Percentiles rank a stretch among this genome's conserved stretches.
Evolutionary conservation across 2,113 vertebrate genomes (phyloP).

Genomic region (Calcarius ornatus): DNA sequence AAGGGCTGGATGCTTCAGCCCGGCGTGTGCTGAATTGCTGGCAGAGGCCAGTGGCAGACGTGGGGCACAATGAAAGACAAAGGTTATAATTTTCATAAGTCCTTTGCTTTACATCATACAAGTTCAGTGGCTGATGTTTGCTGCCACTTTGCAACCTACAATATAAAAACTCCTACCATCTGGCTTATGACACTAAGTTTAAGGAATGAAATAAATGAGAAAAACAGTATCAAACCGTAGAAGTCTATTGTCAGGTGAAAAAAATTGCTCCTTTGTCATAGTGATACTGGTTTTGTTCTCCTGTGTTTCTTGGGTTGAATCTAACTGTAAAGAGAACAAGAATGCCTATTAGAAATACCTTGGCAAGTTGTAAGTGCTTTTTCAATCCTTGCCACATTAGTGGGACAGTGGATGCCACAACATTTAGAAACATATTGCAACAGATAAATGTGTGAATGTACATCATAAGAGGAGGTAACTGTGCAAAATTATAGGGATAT

Average conservation of each 20-base stretch:
- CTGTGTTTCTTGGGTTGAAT: background rate
- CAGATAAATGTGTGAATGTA: background rate
- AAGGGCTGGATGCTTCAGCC: background rate
- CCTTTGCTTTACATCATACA: background rate
- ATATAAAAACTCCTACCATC: background rate
- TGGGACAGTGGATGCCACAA: background rate
- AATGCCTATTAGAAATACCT: background rate
- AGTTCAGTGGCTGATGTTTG: background rate
- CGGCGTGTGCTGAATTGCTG: accelerated
- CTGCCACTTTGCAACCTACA: background rate
- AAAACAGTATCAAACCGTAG: background rate
- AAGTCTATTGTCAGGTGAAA: background rate
- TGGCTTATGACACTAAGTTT: background rate
- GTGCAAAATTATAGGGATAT: background rate
- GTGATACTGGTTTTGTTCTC: background rate
- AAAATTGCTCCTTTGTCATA: background rate
- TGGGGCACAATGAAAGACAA: background rate
- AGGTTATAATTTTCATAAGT: background rate
- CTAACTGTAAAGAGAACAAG: background rate
- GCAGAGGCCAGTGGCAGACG: background rate
- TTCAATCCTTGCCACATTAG: background rate
- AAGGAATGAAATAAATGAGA: background rate
- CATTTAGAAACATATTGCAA: background rate
- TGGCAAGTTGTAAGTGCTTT: background rate
- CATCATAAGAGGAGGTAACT: background rate